Evolutionary conservation across 2,797 vertebrate genomes (phyloP), one percentile per base, ranked within the genome.

Genomic region (Chaetophractus vellerosus): DNA sequence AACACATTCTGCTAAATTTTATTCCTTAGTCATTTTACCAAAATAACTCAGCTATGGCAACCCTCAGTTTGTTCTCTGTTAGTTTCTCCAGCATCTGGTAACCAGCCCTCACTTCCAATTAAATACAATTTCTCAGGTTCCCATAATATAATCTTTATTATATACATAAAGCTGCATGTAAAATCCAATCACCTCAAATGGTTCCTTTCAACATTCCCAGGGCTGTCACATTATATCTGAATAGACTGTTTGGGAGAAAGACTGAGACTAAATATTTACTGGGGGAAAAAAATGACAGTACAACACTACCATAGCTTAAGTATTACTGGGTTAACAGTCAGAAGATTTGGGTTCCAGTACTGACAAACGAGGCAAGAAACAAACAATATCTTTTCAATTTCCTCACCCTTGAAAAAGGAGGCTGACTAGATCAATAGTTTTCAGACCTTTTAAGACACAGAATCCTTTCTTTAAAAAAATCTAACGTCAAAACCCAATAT

Each of bases 1-100:
- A 97, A 96, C 31, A 97, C 36, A 71, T 64, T 96, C 78, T 88
- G 76, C 78, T 80, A 41, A 24, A 81, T 80, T 69, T 64, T 85
- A 84, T 76, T 83, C n/a, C 80, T 88, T 63, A 66, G 61, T 81
- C 66, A 95, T 71, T 93, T 31, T 55, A 61, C 76, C 81, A 85
- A 92, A 83, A 75, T 75, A 33, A 82, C 50, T 80, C 24, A 33
- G 52, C 78, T 21, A 33, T 9, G 31, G 36, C 31, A 72, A 68
- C 15, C 41, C 31, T 78, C 14, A 14, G 33, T 61, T 91, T 18
- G 23, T 23, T 75, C 68, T 86, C 38, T 68, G 74, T 66, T 68
- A 68, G n/a, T 28, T 84, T 80, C 61, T 72, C 78, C 66, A 38
- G 72, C 72, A 85, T 50, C 24, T 36, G 18, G 63, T 16, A 80